Conservation (phyloP, 2,888 invertebrate genomes). For the Vesta saturnalis region DNA sequence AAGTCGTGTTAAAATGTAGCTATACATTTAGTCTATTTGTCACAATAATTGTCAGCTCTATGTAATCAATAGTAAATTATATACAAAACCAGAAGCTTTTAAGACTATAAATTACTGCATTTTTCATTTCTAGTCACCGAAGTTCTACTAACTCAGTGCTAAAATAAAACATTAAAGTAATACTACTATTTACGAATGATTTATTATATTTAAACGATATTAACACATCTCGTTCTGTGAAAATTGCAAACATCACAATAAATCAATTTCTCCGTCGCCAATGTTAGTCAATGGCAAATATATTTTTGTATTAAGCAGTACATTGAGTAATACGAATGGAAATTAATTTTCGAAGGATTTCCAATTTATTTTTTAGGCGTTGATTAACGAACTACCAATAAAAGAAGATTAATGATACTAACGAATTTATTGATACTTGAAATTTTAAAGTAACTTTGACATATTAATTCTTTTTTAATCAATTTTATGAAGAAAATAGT, state of each 20-base stretch:
- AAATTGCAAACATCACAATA: conserved; percentile 21
- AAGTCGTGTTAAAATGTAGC: background rate
- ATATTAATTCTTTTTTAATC: too few relatives aligned
- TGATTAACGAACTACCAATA: conserved; percentile 7
- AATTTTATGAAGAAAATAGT: background rate
- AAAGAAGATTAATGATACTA: conserved; percentile 14
- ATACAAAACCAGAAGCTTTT: conserved; percentile 3
- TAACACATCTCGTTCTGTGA: conserved; percentile 16
- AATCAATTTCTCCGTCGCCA: conserved; percentile 22
- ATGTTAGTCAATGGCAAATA: conserved; percentile 15
- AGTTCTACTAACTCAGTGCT: background rate
- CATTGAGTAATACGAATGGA: too few relatives aligned
- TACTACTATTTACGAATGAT: conserved; percentile 21
- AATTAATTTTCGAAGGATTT: conserved; percentile 9
- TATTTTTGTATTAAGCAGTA: conserved; percentile 17
- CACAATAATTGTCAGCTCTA: background rate
- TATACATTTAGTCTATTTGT: background rate
- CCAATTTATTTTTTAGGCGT: conserved; percentile 4
- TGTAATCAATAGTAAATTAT: conserved; percentile 12
- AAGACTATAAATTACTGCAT: background rate
- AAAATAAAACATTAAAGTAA: conserved; percentile 17
- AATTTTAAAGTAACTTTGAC: conserved; percentile 6
- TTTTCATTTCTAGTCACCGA: background rate
- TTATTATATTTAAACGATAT: conserved; percentile 18
- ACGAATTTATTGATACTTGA: conserved; percentile 3